A percentile compares a stretch with the other conserved stretches of the same genome.
Conservation (phyloP, 2,113 vertebrate species). For the Girardinichthys multiradiatus region DNA sequence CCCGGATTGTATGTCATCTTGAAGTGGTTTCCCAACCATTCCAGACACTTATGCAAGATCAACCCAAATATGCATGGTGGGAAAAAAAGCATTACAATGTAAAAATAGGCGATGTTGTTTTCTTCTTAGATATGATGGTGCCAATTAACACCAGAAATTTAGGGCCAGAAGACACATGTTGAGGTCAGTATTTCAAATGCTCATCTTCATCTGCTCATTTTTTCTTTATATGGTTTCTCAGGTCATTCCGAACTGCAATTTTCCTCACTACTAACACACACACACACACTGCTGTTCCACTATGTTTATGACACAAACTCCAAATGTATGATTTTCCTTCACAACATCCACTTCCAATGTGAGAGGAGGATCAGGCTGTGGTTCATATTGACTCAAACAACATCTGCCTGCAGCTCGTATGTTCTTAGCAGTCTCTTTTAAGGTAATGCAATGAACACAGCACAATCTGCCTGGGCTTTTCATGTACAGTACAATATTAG, state of each 20-base stretch:
- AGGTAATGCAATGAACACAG: constrained; percentile 18
- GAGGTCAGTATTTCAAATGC: constrained; percentile 34
- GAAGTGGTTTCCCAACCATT: constrained; percentile 61
- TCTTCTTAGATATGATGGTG: constrained; percentile 46
- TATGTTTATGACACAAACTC: constrained; percentile 37
- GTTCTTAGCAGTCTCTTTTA: constrained; percentile 26
- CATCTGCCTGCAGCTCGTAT: constrained; percentile 37
- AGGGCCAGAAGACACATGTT: constrained; percentile 28
- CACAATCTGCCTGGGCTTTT: constrained; percentile 42
- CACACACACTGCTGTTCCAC: constrained; percentile 10
- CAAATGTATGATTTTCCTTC: constrained; percentile 6
- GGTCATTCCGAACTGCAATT: constrained; percentile 59
- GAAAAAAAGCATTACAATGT: constrained; percentile 49
- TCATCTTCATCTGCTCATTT: constrained; percentile 2
- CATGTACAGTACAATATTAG: constrained; percentile 42
- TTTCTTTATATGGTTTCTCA: constrained; percentile 58
- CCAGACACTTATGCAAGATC: constrained; percentile 71
- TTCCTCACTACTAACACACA: constrained; percentile 27
- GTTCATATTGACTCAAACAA: constrained; percentile 40
- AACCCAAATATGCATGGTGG: constrained; percentile 54
- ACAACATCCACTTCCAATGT: constrained; percentile 25
- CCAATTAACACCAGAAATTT: constrained; percentile 28
- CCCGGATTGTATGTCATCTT: constrained; percentile 48
- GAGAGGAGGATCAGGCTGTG: constrained; percentile 17
- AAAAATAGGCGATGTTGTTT: constrained; percentile 16